Evolutionary conservation across 2,888 invertebrate genomes (phyloP), one percentile per base, ranked within the genome.

Genomic region (Xylota segnis): DNA sequence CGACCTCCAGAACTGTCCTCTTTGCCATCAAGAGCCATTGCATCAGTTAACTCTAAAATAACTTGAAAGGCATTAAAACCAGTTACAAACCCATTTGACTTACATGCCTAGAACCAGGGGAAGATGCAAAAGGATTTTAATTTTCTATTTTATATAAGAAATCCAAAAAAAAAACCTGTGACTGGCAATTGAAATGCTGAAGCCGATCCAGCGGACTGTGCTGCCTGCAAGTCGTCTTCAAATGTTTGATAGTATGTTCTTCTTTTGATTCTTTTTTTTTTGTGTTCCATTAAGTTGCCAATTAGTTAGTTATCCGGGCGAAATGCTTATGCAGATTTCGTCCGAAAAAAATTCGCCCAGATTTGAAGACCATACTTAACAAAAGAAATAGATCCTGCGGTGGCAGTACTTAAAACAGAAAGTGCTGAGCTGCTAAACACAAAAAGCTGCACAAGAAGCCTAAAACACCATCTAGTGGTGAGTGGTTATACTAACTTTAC

Each of bases 311-410:
- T 63, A 63, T 70, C 47, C 61, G 40, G 47, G 54, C 40, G 37
- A 52, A 34, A 16, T 29, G 68, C 61, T 59, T 61, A n/a, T 78
- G 50, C 43, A 61, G 83, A 83, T 79, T 83, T 83, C 83, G 83
- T 27, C 83, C 83, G 83, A 83, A 83, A 83, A 74, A 79, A 83
- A 83, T 83, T 83, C 83, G 66, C 83, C 77, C 14, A 45, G 79
- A 79, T 83, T 83, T 83, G 83, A 83, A 68, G 56, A 83, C 83
- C 83, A 74, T 83, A 83, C 83, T 83, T 74, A 79, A 79, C 40
- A 58, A 83, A 83, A 83, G 71, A 56, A 83, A 83, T 66, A 74
- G 79, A 83, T 50, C 40, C 72, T 45, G 16, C 0, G 5, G 37
- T 10, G 10, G 12, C 10, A 10, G 12, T 34, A 34, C 34, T 34